phyloP scores from a whole-genome alignment of 1,140 invertebrate species.

The Diuraphis noxia region DNA sequence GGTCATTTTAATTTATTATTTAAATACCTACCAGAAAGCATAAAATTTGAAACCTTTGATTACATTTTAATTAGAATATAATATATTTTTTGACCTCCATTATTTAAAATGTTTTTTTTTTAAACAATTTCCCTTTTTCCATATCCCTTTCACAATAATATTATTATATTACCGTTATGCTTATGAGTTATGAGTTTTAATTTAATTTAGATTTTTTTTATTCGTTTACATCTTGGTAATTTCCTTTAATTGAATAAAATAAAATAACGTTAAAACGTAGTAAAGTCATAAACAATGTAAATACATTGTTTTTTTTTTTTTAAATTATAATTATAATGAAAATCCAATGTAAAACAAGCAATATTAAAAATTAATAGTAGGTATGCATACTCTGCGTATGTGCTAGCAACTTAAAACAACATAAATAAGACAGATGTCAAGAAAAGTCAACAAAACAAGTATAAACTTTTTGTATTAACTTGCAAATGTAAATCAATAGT shows the following conservation, averaged over 20 bases:
- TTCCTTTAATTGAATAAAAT: neutral
- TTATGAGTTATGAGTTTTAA: neutral
- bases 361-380: neutral
- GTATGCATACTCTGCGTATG: too few species aligned
- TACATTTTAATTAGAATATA: constrained; percentile 1
- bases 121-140: neutral
- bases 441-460: neutral
- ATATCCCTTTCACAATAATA: neutral
- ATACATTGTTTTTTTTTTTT: neutral
- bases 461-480: neutral
- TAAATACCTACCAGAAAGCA: neutral
- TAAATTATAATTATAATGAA: neutral
- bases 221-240: neutral
- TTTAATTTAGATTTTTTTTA: neutral
- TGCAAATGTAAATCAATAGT: neutral
- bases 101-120: constrained; percentile 8
- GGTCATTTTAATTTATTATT: neutral
- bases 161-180: too few species aligned
- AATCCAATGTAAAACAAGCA: neutral
- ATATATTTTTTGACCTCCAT: neutral
- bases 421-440: neutral
- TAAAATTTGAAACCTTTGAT: neutral
- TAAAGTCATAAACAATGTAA: neutral
- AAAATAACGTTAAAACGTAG: neutral
- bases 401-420: neutral